A percentile compares a stretch with the other conserved stretches of the same genome.
These are phyloP conservation scores for Nixonia krombeini DNA, from an alignment of 1,140 invertebrate genomes.

Conservation along the genomic window DNA sequence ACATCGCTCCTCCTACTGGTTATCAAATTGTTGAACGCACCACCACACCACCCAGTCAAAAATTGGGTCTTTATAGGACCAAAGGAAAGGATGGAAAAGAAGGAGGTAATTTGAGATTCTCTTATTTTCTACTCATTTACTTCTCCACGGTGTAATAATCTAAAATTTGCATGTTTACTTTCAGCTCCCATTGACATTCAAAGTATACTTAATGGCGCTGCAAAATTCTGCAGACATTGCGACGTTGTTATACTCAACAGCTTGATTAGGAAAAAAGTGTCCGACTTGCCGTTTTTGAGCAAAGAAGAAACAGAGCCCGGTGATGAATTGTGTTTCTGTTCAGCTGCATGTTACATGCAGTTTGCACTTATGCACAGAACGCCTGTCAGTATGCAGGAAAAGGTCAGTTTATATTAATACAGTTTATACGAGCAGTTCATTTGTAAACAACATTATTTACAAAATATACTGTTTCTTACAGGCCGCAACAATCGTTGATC, in stretches of 20 bases:
- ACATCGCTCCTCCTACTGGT: conserved; percentile 87
- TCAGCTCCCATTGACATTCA: conserved; percentile 87
- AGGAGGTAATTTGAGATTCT: conserved; percentile 71
- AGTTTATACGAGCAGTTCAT: neutral
- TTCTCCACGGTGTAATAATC: no score
- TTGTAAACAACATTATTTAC: conserved; percentile 1
- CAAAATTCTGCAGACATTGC: conserved; percentile 93
- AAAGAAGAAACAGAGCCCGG: conserved; percentile 77
- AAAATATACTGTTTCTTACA: conserved; percentile 44
- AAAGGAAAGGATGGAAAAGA: conserved; percentile 89
- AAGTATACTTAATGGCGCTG: conserved; percentile 88
- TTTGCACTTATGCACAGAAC: conserved; percentile 79
- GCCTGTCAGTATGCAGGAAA: conserved; percentile 71
- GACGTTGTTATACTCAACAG: conserved; percentile 90
- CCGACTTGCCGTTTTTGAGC: conserved; percentile 82
- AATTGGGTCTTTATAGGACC: conserved; percentile 83
- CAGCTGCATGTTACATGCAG: conserved; percentile 87
- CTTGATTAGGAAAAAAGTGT: conserved; percentile 84
- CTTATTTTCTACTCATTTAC: conserved; percentile 2
- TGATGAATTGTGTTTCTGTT: conserved; percentile 88
- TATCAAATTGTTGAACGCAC: conserved; percentile 89
- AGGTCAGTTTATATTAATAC: conserved; percentile 57
- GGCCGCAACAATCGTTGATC: conserved; percentile 77
- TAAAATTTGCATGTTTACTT: no score
- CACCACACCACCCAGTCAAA: conserved; percentile 83